Percentiles rank a stretch among this genome's conserved stretches.
Conservation (phyloP, 1,140 invertebrate species). For the Brachionus calyciflorus region DNA sequence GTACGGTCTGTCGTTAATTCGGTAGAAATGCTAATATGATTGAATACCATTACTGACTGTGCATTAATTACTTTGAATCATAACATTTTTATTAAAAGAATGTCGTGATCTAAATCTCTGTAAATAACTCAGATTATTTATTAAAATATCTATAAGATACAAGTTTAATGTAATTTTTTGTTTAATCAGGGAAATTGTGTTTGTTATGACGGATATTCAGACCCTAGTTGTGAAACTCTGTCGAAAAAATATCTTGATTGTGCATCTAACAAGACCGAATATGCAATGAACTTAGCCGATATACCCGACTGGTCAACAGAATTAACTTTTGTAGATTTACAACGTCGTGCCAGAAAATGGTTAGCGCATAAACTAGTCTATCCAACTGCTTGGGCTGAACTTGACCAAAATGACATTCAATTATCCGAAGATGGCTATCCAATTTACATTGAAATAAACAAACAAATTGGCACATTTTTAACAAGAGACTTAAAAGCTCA, state of each 20-base stretch:
- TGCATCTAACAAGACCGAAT: neutral
- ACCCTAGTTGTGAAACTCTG: neutral
- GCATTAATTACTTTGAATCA: too few relatives aligned
- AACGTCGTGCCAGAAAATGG: slow-evolving; percentile 51
- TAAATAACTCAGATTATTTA: neutral
- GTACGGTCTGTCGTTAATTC: too few relatives aligned
- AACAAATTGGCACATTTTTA: slow-evolving; percentile 49
- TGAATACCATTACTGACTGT: too few relatives aligned
- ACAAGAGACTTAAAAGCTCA: slow-evolving; percentile 45
- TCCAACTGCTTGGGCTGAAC: slow-evolving; percentile 49
- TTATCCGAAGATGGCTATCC: slow-evolving; percentile 51
- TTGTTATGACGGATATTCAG: slow-evolving; percentile 21
- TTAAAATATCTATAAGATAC: neutral
- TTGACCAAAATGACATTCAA: slow-evolving; percentile 50
- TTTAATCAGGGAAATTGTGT: neutral
- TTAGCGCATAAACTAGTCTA: slow-evolving; percentile 49
- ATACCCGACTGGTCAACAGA: slow-evolving; percentile 51
- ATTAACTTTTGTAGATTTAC: slow-evolving; percentile 51
- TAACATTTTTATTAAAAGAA: too few relatives aligned
- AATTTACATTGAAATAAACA: slow-evolving; percentile 49
- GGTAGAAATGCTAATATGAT: too few relatives aligned
- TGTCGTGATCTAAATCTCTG: too few relatives aligned
- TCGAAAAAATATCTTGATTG: slow-evolving; percentile 16
- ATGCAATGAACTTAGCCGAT: slow-evolving; percentile 51
- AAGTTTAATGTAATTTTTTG: neutral